A percentile compares a stretch with the other conserved stretches of the same genome.
phyloP scores from a whole-genome alignment of 2,797 vertebrate species.

The Rhodeus uyekii region DNA sequence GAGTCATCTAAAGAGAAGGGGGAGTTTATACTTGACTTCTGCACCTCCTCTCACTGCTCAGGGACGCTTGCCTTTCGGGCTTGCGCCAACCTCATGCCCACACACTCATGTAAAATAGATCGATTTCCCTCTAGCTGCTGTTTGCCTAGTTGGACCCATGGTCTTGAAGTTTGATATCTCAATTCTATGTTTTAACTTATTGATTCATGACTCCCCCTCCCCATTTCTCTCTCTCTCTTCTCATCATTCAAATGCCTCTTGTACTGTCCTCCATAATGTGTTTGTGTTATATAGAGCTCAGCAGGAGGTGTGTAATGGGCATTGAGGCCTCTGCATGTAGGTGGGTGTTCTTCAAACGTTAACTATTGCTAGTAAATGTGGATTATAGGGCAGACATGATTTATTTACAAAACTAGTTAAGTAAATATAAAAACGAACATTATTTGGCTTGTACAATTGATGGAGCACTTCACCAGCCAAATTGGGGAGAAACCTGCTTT shows the following conservation, averaged over 20 bases:
- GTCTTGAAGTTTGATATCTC: background rate
- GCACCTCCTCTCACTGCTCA: slow-evolving; percentile 9
- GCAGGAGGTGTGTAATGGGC: slow-evolving; percentile 11
- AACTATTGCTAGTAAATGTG: background rate
- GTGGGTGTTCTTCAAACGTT: slow-evolving; percentile 44
- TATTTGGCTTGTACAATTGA: too few relatives aligned
- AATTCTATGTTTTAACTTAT: background rate
- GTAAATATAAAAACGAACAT: background rate
- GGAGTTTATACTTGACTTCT: slow-evolving; percentile 1
- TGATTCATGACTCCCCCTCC: background rate
- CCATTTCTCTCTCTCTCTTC: slow-evolving; percentile 5
- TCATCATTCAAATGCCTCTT: background rate
- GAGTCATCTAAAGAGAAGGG: slow-evolving; percentile 16
- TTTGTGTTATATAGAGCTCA: background rate
- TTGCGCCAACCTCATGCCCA: slow-evolving; percentile 51
- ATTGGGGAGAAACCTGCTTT: background rate
- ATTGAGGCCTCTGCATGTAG: slow-evolving; percentile 38
- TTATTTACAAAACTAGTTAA: background rate
- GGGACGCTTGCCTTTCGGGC: background rate
- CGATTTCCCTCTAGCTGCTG: background rate
- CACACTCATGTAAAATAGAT: slow-evolving; percentile 38
- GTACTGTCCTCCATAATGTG: slow-evolving; percentile 5
- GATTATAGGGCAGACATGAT: background rate
- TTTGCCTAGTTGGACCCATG: background rate
- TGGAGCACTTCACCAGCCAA: background rate